These are phyloP conservation scores for Stomatorhinus walkeri DNA, from an alignment of 2,797 vertebrate genomes.

Conservation along the genomic window DNA sequence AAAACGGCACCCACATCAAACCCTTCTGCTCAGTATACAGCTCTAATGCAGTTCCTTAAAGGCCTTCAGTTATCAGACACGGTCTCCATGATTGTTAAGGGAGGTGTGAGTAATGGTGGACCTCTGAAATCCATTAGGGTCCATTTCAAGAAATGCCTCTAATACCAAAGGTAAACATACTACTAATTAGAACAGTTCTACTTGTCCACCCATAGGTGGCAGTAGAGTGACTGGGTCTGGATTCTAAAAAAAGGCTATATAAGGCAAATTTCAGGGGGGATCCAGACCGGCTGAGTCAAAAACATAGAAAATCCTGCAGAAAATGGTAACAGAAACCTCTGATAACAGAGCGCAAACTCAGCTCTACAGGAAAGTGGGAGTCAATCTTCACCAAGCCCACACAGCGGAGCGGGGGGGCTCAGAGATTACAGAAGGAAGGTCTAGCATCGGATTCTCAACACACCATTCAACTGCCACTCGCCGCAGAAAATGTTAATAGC, in stretches of 20 bases:
- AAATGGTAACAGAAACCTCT: neutral
- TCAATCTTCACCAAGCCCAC: neutral
- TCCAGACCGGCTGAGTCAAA: neutral
- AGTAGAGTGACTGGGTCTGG: neutral
- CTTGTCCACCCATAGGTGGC: neutral
- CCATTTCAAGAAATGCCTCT: neutral
- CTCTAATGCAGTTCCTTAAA: neutral
- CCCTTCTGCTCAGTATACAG: neutral
- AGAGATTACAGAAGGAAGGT: neutral
- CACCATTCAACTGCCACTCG: neutral
- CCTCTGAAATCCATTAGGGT: neutral
- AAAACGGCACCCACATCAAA: neutral
- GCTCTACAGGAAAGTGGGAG: neutral
- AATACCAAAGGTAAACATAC: neutral
- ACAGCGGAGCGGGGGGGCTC: neutral
- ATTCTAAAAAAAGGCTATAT: conserved; percentile 4
- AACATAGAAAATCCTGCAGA: conserved; percentile 8
- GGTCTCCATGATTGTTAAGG: neutral
- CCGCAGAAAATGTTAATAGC: neutral
- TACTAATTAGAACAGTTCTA: neutral
- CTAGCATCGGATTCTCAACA: neutral
- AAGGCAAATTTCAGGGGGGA: neutral
- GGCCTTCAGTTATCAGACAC: neutral
- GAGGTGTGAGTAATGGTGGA: neutral
- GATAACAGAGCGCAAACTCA: conserved; percentile 12